phyloP scores from a whole-genome alignment of 2,797 vertebrate genomes.

The Alosa sapidissima region DNA sequence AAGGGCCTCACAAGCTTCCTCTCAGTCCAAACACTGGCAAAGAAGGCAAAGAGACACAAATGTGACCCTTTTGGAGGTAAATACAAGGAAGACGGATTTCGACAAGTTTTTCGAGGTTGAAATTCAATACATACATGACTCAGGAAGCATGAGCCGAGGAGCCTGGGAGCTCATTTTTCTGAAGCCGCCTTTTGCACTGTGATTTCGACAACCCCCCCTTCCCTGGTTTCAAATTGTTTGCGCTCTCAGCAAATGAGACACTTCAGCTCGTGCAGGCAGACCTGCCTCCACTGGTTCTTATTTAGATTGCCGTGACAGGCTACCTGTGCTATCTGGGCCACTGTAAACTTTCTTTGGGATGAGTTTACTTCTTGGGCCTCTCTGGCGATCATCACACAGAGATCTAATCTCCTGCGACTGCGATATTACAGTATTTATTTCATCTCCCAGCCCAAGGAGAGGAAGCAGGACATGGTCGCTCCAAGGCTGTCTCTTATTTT shows the following conservation, averaged over 20 bases:
- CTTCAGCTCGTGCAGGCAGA: constrained; percentile 35
- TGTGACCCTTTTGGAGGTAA: background rate
- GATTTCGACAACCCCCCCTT: background rate
- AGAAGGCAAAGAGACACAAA: background rate
- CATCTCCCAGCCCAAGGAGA: constrained; percentile 47
- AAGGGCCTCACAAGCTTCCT: background rate
- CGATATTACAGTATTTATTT: constrained; percentile 58
- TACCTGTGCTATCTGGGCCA: constrained; percentile 67
- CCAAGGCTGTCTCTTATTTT: constrained; percentile 32
- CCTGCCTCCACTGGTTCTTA: constrained; percentile 51
- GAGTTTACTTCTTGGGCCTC: constrained; percentile 64
- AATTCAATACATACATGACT: background rate
- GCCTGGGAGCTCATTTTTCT: background rate
- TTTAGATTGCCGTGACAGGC: constrained; percentile 67
- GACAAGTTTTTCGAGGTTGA: background rate
- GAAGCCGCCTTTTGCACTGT: background rate
- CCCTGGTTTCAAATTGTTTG: background rate
- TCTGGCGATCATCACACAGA: constrained; percentile 68
- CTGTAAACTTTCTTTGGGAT: constrained; percentile 60
- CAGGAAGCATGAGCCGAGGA: background rate
- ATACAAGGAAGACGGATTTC: background rate
- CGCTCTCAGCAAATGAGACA: background rate
- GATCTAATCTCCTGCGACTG: constrained; percentile 45
- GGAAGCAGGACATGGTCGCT: constrained; percentile 56
- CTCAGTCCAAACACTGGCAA: background rate